phyloP scores from a whole-genome alignment of 1,140 invertebrate genomes.

The Lineus longissimus region DNA sequence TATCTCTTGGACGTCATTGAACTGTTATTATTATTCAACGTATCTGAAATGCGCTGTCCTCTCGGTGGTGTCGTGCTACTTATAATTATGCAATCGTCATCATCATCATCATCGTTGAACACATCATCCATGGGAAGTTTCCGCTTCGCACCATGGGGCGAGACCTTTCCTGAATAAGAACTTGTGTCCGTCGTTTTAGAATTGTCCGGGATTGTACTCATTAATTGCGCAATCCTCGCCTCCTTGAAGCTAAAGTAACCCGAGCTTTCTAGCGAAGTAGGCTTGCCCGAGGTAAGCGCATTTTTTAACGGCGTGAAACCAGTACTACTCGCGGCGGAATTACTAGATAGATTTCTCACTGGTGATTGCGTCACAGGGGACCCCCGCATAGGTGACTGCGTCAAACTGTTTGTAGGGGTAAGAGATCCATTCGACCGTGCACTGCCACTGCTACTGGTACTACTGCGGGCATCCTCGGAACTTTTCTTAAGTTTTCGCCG shows the following conservation, averaged over 20 bases:
- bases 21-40: neutral
- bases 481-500: conserved; percentile 61
- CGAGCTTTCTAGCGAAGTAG: conserved; percentile 7
- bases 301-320: conserved; percentile 34
- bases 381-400: conserved; percentile 6
- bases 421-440: neutral
- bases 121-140: neutral
- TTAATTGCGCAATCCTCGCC: neutral
- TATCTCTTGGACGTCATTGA: neutral
- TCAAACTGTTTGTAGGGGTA: conserved; percentile 18
- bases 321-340: conserved; percentile 26
- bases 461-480: conserved; percentile 35
- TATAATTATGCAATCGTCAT: neutral
- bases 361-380: conserved; percentile 14
- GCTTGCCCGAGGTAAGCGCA: neutral
- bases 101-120: neutral
- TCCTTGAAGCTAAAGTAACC: conserved; percentile 12
- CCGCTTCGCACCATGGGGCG: neutral
- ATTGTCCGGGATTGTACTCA: neutral
- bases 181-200: neutral
- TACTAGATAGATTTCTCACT: conserved; percentile 16
- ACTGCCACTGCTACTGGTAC: conserved; percentile 37
- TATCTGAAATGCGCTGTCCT: neutral
- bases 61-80: too few species aligned
- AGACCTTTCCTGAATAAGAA: neutral